Evolutionary conservation across 2,888 invertebrate genomes (phyloP).

Genomic region (Ochropacha duplaris): DNA sequence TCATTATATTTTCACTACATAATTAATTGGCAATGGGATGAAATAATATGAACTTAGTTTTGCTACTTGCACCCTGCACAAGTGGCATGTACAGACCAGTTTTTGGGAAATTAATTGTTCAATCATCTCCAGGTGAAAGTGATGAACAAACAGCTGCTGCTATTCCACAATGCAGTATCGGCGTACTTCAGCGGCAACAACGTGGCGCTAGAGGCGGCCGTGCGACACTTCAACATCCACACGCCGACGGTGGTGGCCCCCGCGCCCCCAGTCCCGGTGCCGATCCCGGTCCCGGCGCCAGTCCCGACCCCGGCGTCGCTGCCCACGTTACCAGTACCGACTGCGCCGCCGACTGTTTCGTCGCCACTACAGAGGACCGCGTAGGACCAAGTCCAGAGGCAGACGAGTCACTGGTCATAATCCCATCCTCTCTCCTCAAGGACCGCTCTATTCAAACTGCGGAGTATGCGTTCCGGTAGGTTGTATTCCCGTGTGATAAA

Average conservation of each 20-base stretch:
- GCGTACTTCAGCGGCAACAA: conserved; percentile 99
- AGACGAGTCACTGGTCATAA: neutral
- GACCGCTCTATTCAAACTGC: neutral
- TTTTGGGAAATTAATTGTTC: neutral
- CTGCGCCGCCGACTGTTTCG: conserved; percentile 7
- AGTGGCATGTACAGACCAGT: no score
- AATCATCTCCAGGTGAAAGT: conserved; percentile 91
- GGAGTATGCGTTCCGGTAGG: neutral
- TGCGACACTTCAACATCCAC: conserved; percentile 97
- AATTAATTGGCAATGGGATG: no score
- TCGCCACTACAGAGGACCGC: conserved; percentile 14
- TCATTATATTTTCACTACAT: no score
- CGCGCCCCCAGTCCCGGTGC: conserved; percentile 24
- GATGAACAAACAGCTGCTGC: conserved; percentile 97
- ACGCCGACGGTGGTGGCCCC: no score
- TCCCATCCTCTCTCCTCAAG: neutral
- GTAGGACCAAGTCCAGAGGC: neutral
- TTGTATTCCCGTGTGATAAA: neutral
- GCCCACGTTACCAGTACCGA: conserved; percentile 9
- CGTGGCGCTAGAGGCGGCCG: conserved; percentile 94
- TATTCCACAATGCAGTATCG: conserved; percentile 98
- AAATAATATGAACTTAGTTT: no score
- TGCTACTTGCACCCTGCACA: no score
- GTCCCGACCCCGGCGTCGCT: conserved; percentile 10
- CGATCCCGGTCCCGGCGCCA: conserved; percentile 17